These are phyloP conservation scores for Desmodus rotundus DNA, from an alignment of 2,113 vertebrate genomes.

Conservation along the genomic window DNA sequence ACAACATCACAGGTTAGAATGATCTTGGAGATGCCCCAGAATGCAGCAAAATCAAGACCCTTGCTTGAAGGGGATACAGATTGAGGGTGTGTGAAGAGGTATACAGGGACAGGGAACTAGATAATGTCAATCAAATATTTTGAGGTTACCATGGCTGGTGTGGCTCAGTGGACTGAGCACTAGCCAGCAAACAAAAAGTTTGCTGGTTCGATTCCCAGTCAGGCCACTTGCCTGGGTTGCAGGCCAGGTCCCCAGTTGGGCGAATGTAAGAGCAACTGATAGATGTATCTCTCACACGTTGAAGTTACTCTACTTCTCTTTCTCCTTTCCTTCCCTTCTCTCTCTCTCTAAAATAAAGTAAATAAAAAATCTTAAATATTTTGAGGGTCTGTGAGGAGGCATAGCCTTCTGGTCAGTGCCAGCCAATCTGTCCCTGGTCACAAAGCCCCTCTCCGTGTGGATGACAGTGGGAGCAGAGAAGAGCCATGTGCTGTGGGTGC, in stretches of 20 bases:
- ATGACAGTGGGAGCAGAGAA: not conserved
- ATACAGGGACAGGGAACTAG: not conserved
- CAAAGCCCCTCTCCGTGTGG: not conserved
- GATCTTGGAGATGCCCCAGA: not conserved
- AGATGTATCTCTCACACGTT: too few species aligned
- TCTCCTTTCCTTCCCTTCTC: too few species aligned
- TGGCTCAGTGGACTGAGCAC: too few species aligned
- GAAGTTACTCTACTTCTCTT: too few species aligned
- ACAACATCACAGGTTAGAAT: slow-evolving; percentile 79
- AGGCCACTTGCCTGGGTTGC: too few species aligned
- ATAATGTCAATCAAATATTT: not conserved
- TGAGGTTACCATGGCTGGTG: not conserved
- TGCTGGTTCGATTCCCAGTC: too few species aligned
- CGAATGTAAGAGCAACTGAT: too few species aligned
- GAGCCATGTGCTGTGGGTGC: not conserved
- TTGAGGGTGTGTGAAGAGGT: not conserved
- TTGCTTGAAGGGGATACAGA: not conserved
- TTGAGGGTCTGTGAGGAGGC: not conserved
- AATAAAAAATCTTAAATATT: not conserved
- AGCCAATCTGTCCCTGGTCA: not conserved
- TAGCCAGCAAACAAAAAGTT: too few species aligned
- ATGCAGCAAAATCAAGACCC: not conserved
- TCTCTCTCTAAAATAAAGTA: too few species aligned
- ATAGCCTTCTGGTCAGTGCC: not conserved
- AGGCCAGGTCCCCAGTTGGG: too few species aligned